These are phyloP conservation scores for Ginglymostoma cirratum DNA, from an alignment of 2,113 vertebrate species.

Conservation along the genomic window DNA sequence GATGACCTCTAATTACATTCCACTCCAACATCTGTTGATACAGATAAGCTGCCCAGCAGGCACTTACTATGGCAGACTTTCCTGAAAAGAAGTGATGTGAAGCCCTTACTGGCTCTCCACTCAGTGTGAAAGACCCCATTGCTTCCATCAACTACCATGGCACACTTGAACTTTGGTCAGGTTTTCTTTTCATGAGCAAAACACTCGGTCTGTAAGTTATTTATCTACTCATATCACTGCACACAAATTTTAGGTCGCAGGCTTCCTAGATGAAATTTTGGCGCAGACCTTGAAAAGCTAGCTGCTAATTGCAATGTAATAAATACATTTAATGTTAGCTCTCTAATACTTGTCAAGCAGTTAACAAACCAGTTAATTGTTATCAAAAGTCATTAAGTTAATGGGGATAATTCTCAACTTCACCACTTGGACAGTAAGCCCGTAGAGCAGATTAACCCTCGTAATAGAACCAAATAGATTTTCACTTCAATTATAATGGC, in stretches of 20 bases:
- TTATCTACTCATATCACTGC: background rate
- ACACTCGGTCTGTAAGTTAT: background rate
- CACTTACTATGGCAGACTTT: background rate
- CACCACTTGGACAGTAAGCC: background rate
- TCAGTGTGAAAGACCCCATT: background rate
- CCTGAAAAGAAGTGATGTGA: background rate
- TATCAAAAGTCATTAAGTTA: background rate
- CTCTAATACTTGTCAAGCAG: background rate
- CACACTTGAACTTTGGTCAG: background rate
- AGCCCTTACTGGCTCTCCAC: background rate
- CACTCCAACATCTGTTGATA: background rate
- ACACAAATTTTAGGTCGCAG: background rate
- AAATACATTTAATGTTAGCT: background rate
- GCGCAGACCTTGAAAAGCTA: background rate
- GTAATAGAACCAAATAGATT: background rate
- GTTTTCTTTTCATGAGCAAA: background rate
- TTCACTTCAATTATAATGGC: background rate
- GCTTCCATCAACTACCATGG: background rate
- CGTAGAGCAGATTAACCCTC: background rate
- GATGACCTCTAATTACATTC: background rate
- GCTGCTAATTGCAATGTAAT: background rate
- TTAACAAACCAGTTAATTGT: background rate
- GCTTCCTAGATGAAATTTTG: background rate
- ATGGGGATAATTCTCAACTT: constrained; percentile 3
- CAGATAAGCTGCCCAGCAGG: background rate